Base-by-base conservation (phyloP, 1,140 invertebrate genomes). In the Drosophila prosaltans region DNA sequence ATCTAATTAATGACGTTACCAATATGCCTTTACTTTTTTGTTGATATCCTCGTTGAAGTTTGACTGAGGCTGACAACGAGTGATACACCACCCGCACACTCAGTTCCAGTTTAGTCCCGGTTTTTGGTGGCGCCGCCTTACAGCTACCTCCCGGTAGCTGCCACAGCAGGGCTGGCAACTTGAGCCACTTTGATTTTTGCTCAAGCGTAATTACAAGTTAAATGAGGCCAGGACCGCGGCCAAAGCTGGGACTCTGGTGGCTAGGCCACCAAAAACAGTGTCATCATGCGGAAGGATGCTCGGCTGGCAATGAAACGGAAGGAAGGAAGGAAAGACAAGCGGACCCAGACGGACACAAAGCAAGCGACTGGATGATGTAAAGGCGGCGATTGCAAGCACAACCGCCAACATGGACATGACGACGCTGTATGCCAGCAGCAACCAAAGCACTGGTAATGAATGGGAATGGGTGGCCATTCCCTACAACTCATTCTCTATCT, bases 111-210 rank as follows among this genome's bases (percentile, higher is more conserved):
- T 39, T 5, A 36, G 32, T 36, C 32, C 32, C 6, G 32, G 32
- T 36, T 36, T 36, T 36, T 36, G 32, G 32, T 7, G 6, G 3
- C 3, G 1, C 32, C 32, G 1, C 6, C 32, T 36, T 36, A 1
- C 32, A 36, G 6, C 32, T 1, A 6, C 6, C 32, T 36, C 32
- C 57, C 57, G 28, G 57, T 65, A 11, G 69, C 63, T 45, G 48
- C 6, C 32, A 7, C 32, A 36, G 59, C 43, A 45, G 75, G 69
- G 74, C 54, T 72, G 84, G 84, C 84, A 89, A 89, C 84, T 89
- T 89, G 84, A 89, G 84, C 84, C 85, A 89, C 84, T 89, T 89
- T 89, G 84, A 89, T 89, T 89, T 89, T 89, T 89, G 84, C 84
- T 89, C 84, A 81, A 89, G 84, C 84, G 84, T 89, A 89, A 89